Base-by-base conservation (phyloP, 2,113 vertebrate genomes). In the Crotophaga sulcirostris region DNA sequence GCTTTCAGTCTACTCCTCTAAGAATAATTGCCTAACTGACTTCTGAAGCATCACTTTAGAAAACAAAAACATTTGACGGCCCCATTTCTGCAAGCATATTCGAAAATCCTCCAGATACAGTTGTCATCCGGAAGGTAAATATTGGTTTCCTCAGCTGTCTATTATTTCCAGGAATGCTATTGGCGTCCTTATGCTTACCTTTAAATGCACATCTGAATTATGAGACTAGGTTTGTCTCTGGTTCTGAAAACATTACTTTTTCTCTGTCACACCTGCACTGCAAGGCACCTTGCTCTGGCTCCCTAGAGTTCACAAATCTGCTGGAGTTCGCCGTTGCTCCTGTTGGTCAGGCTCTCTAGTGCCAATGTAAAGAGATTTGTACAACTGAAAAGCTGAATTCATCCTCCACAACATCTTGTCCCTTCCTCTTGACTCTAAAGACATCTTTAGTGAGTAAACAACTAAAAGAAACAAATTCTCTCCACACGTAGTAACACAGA, bases 1-100 rank as follows among this genome's bases (percentile, higher is more conserved):
- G 19, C 8, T 83, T 77, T 81, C 0, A 0, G 6, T 45, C 42
- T 62, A 29, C 36, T 51, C 9, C 44, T 73, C 18, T 8, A 54
- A 70, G 42, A 84, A 51, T 31, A 72, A 51, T 55, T 44, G 8
- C 12, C 25, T 68, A 54, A 62, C 19, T 87, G 28, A 11, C 33
- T 83, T 90, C 58, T 45, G 40, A 62, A 81, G 40, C 11, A 40
- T 11, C 13, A 49, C 49, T 77, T 77, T 40, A 73, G 49, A 36
- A 78, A 78, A 66, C 5, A 68, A 63, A 69, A 26, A 34, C 7
- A 58, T 40, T 59, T 75, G 47, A 75, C 38, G 16, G 49, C 6
- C 7, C 5, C 34, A 7, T 44, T 52, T 83, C 36, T 86, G 2
- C 36, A 47, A 79, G 11, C 36, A 24, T 72, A 8, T 34, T 52